Percentiles rank a stretch among this genome's conserved stretches.
phyloP scores from a whole-genome alignment of 2,797 vertebrate species.

The Sebastes goodei region DNA sequence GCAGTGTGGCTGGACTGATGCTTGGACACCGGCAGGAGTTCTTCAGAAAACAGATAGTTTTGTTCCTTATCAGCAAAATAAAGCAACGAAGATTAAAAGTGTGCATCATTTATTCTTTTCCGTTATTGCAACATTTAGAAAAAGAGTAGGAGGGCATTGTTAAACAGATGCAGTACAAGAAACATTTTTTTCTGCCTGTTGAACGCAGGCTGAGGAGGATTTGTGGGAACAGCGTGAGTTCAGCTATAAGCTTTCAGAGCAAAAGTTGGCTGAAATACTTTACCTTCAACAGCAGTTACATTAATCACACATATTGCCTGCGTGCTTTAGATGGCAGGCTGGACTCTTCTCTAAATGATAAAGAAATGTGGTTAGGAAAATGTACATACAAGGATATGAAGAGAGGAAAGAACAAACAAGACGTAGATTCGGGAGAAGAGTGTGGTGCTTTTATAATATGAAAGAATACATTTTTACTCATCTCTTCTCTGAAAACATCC shows the following conservation, averaged over 20 bases:
- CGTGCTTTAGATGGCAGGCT: background rate
- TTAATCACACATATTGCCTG: slow-evolving; percentile 1
- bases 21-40: background rate
- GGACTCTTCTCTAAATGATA: background rate
- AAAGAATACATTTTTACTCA: background rate
- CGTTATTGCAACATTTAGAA: background rate
- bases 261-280: background rate
- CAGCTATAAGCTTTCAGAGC: background rate
- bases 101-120: background rate
- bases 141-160: background rate
- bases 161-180: too few relatives aligned
- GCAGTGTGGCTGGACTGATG: too few relatives aligned
- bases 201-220: background rate
- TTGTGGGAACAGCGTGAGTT: background rate
- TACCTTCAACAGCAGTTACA: background rate
- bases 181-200: background rate
- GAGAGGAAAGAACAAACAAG: background rate
- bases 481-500: background rate
- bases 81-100: background rate
- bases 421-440: background rate
- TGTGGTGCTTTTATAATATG: background rate
- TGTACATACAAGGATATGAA: background rate
- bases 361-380: background rate
- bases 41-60: background rate
- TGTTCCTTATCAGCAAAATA: background rate